These are phyloP conservation scores for Parus major DNA, from an alignment of 2,113 vertebrate species.

Conservation along the genomic window DNA sequence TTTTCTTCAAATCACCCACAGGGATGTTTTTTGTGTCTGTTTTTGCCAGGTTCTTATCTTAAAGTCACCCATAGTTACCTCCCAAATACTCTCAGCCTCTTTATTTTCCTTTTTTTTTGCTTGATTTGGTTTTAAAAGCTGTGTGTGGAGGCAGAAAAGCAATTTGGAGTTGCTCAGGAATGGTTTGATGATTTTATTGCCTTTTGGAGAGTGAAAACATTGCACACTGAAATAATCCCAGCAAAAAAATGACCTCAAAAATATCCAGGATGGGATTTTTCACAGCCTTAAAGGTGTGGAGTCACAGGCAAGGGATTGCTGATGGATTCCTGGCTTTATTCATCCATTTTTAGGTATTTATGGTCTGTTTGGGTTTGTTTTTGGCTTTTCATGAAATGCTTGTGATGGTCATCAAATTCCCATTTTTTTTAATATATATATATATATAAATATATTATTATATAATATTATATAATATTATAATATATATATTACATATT, in stretches of 20 bases:
- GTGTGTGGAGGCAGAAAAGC: not conserved
- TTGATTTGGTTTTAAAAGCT: not conserved
- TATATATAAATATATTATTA: too few species aligned
- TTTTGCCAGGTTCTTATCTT: not conserved
- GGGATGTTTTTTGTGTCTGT: not conserved
- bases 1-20: rapidly evolving
- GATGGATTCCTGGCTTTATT: not conserved
- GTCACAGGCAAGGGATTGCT: rapidly evolving
- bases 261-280: not conserved
- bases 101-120: not conserved
- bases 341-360: rapidly evolving
- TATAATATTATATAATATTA: too few species aligned
- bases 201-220: not conserved
- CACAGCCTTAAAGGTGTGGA: not conserved
- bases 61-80: not conserved
- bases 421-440: not conserved
- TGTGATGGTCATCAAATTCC: not conserved
- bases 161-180: not conserved
- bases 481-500: too few species aligned
- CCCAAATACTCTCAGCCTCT: not conserved
- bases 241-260: not conserved
- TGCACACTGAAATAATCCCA: not conserved
- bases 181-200: not conserved
- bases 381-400: not conserved
- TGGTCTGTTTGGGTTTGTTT: not conserved